Evolutionary conservation across 1,140 invertebrate genomes (phyloP).

Genomic region (Ceratitis capitata): DNA sequence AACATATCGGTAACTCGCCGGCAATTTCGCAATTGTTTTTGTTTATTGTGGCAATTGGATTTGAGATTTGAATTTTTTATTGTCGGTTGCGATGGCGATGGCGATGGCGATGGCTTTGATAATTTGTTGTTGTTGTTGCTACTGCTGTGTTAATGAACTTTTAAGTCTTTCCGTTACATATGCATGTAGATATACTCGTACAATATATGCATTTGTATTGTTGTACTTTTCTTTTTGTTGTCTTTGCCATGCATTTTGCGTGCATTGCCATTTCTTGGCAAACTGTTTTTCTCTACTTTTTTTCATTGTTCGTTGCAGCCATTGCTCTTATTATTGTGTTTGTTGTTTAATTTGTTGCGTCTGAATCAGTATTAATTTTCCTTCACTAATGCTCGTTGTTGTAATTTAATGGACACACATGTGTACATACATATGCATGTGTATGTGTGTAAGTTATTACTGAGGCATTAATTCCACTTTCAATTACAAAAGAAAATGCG

Average conservation of each 20-base stretch:
- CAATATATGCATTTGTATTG: neutral
- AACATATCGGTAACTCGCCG: neutral
- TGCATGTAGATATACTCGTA: neutral
- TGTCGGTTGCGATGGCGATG: neutral
- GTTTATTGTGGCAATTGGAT: neutral
- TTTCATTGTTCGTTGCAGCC: neutral
- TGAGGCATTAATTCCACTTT: constrained; percentile 4
- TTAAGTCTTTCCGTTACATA: neutral
- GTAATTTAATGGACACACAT: neutral
- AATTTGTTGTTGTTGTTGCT: neutral
- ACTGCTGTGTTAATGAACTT: constrained; percentile 5
- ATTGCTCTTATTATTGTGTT: constrained; percentile 11
- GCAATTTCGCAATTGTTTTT: neutral
- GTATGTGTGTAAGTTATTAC: neutral
- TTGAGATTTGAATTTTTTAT: neutral
- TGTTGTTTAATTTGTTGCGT: neutral
- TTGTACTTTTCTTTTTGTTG: neutral
- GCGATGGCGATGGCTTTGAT: no score
- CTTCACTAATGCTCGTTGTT: neutral
- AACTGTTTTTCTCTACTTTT: neutral
- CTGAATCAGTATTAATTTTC: constrained; percentile 4
- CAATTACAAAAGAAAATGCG: neutral
- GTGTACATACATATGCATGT: neutral
- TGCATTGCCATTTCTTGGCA: neutral
- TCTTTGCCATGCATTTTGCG: neutral